These are phyloP conservation scores for Liparis tanakae DNA, from an alignment of 2,797 vertebrate species.

Conservation along the genomic window DNA sequence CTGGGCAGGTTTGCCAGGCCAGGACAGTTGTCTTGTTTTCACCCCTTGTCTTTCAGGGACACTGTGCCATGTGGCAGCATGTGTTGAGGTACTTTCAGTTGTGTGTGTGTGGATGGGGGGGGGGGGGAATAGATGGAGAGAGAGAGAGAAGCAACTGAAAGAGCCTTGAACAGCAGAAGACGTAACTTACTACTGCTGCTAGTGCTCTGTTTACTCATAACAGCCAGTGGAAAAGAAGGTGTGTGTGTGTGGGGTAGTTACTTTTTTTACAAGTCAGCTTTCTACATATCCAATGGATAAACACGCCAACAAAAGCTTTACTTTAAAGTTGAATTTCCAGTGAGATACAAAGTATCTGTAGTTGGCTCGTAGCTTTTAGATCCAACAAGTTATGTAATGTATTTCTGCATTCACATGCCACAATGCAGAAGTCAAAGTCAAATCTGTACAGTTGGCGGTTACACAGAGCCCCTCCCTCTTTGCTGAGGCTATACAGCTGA, in stretches of 20 bases:
- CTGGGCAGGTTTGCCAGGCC: constrained; percentile 56
- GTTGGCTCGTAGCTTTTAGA: not conserved
- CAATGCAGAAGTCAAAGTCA: not conserved
- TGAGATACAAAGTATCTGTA: not conserved
- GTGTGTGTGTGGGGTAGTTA: too few species aligned
- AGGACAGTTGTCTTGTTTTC: constrained; percentile 41
- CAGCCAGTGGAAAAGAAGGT: constrained; percentile 37
- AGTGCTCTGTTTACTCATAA: constrained; percentile 35
- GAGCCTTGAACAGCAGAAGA: constrained; percentile 31
- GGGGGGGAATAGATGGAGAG: not conserved
- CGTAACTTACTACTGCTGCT: constrained; percentile 41
- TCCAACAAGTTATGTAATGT: not conserved
- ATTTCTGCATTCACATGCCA: not conserved
- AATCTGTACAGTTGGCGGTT: not conserved
- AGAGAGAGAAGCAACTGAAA: constrained; percentile 22
- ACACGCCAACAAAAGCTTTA: not conserved
- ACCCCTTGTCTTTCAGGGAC: constrained; percentile 31
- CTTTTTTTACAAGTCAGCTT: constrained; percentile 9
- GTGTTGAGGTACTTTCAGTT: constrained; percentile 25
- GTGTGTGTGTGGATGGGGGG: constrained; percentile 3
- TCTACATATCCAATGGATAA: constrained; percentile 1
- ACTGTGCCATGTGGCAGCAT: constrained; percentile 54
- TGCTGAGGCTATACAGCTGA: not conserved
- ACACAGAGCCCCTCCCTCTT: not conserved
- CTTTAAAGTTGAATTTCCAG: not conserved